phyloP scores from a whole-genome alignment of 2,888 invertebrate genomes.

The Chironomus tentans region DNA sequence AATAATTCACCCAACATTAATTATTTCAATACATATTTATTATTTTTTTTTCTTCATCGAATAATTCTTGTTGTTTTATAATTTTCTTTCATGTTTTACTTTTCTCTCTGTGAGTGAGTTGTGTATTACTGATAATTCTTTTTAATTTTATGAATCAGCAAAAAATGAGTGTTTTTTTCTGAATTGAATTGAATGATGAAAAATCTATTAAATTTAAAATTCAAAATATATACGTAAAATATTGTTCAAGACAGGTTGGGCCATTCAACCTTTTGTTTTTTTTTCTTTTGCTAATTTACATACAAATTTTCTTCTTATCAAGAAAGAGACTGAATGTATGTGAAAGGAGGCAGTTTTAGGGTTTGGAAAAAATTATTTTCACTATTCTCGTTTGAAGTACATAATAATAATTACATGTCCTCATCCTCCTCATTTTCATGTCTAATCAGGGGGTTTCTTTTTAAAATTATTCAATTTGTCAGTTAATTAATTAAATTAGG shows the following conservation, averaged over 20 bases:
- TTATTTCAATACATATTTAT: constrained; percentile 18
- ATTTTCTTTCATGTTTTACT: not conserved
- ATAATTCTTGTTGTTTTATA: constrained; percentile 26
- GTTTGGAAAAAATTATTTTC: too few species aligned
- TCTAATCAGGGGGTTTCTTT: too few species aligned
- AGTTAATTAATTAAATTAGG: too few species aligned
- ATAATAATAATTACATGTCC: too few species aligned
- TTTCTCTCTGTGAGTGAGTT: too few species aligned
- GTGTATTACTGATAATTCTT: too few species aligned
- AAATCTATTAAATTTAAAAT: not conserved
- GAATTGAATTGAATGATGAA: not conserved
- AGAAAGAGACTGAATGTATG: too few species aligned
- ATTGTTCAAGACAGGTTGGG: not conserved
- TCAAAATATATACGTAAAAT: not conserved
- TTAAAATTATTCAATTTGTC: too few species aligned
- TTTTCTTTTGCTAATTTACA: not conserved
- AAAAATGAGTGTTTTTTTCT: too few species aligned
- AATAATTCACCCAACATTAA: not conserved
- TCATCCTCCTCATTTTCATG: not conserved
- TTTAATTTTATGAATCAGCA: too few species aligned
- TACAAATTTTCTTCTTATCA: not conserved
- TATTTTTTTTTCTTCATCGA: constrained; percentile 12
- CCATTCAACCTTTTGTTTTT: not conserved
- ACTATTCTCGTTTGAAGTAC: too few species aligned
- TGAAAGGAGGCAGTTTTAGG: not conserved